Evolutionary conservation across 2,888 invertebrate species (phyloP).

Genomic region (Caradrina kadenii): DNA sequence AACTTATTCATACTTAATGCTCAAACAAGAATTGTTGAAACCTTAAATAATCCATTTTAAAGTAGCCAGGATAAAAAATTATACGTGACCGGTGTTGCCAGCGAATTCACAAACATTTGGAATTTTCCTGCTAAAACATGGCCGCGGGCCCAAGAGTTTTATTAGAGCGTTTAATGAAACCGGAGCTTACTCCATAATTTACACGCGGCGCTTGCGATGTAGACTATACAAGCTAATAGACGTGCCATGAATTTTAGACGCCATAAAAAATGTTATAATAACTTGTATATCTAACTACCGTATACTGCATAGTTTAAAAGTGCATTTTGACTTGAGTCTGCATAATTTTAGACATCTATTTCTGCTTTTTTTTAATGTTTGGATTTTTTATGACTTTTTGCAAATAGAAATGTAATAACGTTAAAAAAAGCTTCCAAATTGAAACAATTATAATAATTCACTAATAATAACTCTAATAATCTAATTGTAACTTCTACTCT

Average conservation of each 20-base stretch:
- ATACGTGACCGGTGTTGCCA: constrained; percentile 10
- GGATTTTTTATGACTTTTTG: too few relatives aligned
- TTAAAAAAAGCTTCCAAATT: too few relatives aligned
- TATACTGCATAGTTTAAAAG: too few relatives aligned
- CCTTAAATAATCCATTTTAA: constrained; percentile 3
- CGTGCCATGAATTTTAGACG: constrained; percentile 29
- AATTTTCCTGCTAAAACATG: constrained; percentile 38
- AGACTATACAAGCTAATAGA: constrained; percentile 56
- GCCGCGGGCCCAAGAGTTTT: constrained; percentile 65
- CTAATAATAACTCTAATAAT: too few relatives aligned
- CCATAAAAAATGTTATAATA: neutral
- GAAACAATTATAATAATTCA: too few relatives aligned
- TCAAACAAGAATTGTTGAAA: constrained; percentile 7
- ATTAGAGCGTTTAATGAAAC: constrained; percentile 82
- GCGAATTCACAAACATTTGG: constrained; percentile 55
- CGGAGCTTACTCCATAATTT: constrained; percentile 75
- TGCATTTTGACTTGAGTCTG: too few relatives aligned
- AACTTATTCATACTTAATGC: neutral
- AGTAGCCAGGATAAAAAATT: constrained; percentile 9
- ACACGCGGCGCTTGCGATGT: constrained; percentile 67
- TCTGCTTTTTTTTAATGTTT: too few relatives aligned
- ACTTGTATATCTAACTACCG: too few relatives aligned
- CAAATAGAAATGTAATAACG: too few relatives aligned
- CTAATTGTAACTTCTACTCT: too few relatives aligned
- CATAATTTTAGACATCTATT: too few relatives aligned